Base-by-base conservation (phyloP, 2,888 invertebrate species). In the Campopleginae sp. region DNA sequence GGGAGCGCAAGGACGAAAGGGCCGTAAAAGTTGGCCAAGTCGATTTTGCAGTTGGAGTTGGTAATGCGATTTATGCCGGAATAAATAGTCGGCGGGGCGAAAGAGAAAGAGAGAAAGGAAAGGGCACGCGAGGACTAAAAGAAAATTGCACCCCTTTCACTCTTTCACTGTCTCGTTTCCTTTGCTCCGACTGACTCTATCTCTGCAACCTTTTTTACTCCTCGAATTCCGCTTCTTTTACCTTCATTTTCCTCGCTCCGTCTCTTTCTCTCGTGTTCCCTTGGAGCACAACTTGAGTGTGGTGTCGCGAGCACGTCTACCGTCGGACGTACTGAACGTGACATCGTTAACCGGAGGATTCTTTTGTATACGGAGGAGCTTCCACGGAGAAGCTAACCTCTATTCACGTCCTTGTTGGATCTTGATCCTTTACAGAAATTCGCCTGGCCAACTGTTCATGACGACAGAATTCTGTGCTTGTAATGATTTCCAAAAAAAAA, bases 41-140 rank as follows among this genome's bases (percentile, higher is more conserved):
- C 93, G 93, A 93, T 93, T 93, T 93, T 93, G 93, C 92, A 93
- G 93, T 92, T 92, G 90, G 92, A 93, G 92, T 93, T 93, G 92
- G 93, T 93, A 93, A 93, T 93, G 92, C 93, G 92, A 93, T 93
- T 93, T 93, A 92, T 91, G 93, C 92, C 90, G 92, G 92, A 93
- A 93, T 93, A 93, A 93, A 93, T 91, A 91, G 91, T 90, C 88
- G 81, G 88, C 87, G 88, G 89, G 86, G 85, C 82, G 87, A 87
- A 88, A 86, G 86, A 79, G 33, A 66, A 70, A 77, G 33, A 65
- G 68, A 31, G 66, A 63, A 48, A 48, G 77, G 19, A 58, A 46
- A 51, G 61, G 75, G 61, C 23, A 19, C 48, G n/a, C 48, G 38
- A 7, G 27, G 58, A 27, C 58, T 58, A 14, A 58, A 58, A 70